These are phyloP conservation scores for Bugulina stolonifera DNA, from an alignment of 2,888 invertebrate species.

Conservation along the genomic window DNA sequence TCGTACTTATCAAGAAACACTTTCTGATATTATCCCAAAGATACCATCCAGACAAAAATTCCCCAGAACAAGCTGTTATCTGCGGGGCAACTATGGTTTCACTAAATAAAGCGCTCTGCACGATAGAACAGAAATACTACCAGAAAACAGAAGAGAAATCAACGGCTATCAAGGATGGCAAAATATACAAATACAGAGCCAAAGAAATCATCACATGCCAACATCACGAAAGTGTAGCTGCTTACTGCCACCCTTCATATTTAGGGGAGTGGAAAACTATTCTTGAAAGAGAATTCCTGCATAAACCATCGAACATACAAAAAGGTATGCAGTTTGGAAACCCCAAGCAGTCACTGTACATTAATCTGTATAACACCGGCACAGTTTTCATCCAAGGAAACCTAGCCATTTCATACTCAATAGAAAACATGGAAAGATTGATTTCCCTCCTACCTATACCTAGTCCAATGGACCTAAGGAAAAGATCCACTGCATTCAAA, in stretches of 20 bases:
- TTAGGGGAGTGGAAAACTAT: background rate
- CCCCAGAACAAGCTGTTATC: background rate
- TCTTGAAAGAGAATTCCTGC: background rate
- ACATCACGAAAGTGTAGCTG: background rate
- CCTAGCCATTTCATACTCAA: conserved; percentile 6
- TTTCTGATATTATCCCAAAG: conserved; percentile 17
- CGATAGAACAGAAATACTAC: background rate
- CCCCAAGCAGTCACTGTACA: conserved; percentile 8
- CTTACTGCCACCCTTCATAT: conserved; percentile 16
- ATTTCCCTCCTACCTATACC: background rate
- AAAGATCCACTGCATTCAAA: conserved; percentile 16
- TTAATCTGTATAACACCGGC: background rate
- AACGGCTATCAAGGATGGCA: background rate
- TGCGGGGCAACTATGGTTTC: background rate
- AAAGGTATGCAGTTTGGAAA: conserved; percentile 16
- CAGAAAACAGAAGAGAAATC: conserved; percentile 12
- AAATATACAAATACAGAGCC: conserved; percentile 11
- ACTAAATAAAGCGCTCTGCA: conserved; percentile 20
- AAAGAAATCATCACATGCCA: conserved; percentile 17
- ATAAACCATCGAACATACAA: background rate
- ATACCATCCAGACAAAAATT: conserved; percentile 21
- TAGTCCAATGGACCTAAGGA: background rate
- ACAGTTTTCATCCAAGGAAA: conserved; percentile 18
- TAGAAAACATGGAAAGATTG: background rate
- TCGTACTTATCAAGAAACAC: conserved; percentile 17